Base-by-base conservation (phyloP, 2,113 vertebrate genomes). In the Tiliqua scincoides region DNA sequence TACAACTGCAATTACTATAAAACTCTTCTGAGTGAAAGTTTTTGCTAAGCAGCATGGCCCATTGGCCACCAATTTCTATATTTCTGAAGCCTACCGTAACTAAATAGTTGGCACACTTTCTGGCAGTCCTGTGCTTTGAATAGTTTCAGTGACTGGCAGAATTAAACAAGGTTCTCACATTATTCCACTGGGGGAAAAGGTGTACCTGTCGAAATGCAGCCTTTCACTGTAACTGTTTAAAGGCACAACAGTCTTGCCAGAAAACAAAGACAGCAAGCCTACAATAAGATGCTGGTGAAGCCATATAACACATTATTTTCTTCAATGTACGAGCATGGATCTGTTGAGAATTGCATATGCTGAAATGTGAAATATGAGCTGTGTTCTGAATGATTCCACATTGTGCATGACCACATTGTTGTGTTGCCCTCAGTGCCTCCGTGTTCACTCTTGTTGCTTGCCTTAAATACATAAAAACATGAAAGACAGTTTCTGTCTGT, bases 1-100 rank as follows among this genome's bases (percentile, higher is more conserved):
- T 40, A 10, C 27, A 30, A 7, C 10, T 0, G 2, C 61, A 62
- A 59, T 82, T 84, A 11, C 23, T 35, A 43, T 27, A 81, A 54
- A 32, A 57, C 0, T 7, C 82, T 6, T 83, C 21, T 72, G 25
- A 43, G 0, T 15, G 10, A 0, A 0, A 68, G 15, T 78, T 0
- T 0, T 0, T 48, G 72, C 68, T 85, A 81, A 35, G 75, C 1
- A 4, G 6, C 61, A 83, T 21, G 59, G 25, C 4, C 48, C 25
- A 68, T 12, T 30, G 61, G 52, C 48, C 7, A 14, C 20, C 15
- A 3, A 14, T 2, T 15, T 54, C 52, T n/a, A 71, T n/a, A 17
- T 61, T 61, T 73, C 25, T 83, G 54, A 37, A 61, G 15, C 57
- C 54, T 81, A 72, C 23, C 9, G 23, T 40, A 35, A 35, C 14